Base-by-base conservation (phyloP, 1,140 invertebrate species). In the Trichoplusia ni region DNA sequence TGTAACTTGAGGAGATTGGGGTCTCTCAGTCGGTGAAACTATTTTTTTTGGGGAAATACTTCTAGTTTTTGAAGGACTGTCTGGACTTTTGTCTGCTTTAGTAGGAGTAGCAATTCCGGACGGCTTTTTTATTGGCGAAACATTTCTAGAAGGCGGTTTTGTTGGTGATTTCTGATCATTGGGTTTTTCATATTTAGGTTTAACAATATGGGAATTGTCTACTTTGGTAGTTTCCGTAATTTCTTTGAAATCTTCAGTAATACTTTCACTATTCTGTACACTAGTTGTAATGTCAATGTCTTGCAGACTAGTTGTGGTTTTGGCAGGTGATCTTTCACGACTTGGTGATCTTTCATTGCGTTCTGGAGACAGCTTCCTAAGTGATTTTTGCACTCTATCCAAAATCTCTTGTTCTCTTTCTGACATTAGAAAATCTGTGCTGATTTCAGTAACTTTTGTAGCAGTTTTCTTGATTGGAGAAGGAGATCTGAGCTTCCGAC, bases 31-130 rank as follows among this genome's bases (percentile, higher is more conserved):
- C 5, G 75, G 64, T 6, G 70, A 74, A 3, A 77, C 18, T 18
- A 79, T 67, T 73, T 89, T 90, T 59, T 79, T 87, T 3, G 84
- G 87, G 5, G 84, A 87, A 23, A 81, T 75, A 62, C 84, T 90
- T 62, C 82, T 82, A 21, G 72, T 54, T 65, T 81, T 86, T 11
- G 46, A 69, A 21, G 70, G 44, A 23, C 73, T 69, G 42, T 79
- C 73, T 51, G 71, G 67, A 37, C 13, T 68, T 25, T 69, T 75
- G 5, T 75, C 71, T 16, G 51, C 38, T 51, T 78, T 79, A 19
- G 72, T 64, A 66, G 77, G 69, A 21, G 69, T 47, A 37, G 62
- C 67, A 37, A 46, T 23, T 2, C 33, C 33, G 51, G 56, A 60
- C 42, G 65, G 59, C 59, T 80, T 84, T 64, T 88, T 88, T n/a